These are phyloP conservation scores for Ligdia adustata DNA, from an alignment of 2,888 invertebrate species.

Conservation along the genomic window DNA sequence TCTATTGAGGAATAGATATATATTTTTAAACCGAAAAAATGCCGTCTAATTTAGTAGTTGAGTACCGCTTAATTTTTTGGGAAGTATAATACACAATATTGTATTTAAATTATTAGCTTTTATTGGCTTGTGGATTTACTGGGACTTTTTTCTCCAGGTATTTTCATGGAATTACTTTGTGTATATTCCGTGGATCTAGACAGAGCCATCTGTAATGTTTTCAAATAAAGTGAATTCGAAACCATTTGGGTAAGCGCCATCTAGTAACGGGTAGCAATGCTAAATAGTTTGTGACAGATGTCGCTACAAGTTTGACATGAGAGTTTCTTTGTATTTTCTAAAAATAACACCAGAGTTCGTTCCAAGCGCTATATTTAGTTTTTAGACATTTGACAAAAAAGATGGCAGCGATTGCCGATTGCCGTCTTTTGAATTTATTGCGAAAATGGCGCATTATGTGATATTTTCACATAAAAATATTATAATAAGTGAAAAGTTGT, in stretches of 20 bases:
- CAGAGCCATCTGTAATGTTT: neutral
- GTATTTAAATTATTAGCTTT: too few species aligned
- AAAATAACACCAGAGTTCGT: conserved; percentile 84
- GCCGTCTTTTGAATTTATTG: conserved; percentile 79
- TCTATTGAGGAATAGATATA: too few species aligned
- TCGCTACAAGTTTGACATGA: conserved; percentile 46
- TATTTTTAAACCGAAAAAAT: too few species aligned
- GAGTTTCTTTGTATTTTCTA: conserved; percentile 69
- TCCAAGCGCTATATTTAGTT: conserved; percentile 81
- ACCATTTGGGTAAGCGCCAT: conserved; percentile 20
- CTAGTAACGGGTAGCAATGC: conserved; percentile 32
- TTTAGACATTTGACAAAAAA: conserved; percentile 84
- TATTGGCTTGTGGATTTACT: too few species aligned
- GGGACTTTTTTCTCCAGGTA: too few species aligned
- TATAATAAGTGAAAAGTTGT: conserved; percentile 78
- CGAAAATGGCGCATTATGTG: conserved; percentile 83
- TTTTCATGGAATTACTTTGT: too few species aligned
- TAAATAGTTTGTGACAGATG: conserved; percentile 52
- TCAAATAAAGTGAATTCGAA: neutral
- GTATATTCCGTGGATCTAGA: too few species aligned
- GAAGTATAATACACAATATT: too few species aligned
- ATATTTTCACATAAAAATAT: conserved; percentile 77
- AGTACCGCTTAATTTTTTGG: too few species aligned
- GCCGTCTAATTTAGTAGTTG: too few species aligned
- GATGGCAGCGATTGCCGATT: conserved; percentile 82